Conservation (phyloP, 2,797 vertebrate species). For the Rhinella marina region DNA sequence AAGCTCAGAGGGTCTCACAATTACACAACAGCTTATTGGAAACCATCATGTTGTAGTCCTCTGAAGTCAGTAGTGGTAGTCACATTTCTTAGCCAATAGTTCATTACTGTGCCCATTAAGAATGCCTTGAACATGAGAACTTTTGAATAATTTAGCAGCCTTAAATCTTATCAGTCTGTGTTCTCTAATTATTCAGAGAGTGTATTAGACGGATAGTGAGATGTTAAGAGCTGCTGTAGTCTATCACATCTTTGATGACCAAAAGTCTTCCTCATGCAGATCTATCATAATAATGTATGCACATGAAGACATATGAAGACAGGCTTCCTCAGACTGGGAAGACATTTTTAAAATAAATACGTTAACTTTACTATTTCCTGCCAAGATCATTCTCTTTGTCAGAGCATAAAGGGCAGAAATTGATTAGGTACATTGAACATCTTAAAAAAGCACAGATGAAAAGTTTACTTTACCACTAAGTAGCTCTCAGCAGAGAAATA, state of each 20-base stretch:
- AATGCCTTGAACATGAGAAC: constrained; percentile 54
- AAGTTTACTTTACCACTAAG: constrained; percentile 36
- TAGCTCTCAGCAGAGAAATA: constrained; percentile 53
- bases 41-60: constrained; percentile 51
- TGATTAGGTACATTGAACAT: constrained; percentile 37
- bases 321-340: not conserved
- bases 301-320: constrained; percentile 31
- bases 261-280: not conserved
- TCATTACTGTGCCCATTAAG: constrained; percentile 54
- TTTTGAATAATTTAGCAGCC: constrained; percentile 58
- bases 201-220: constrained; percentile 3
- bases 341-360: constrained; percentile 3
- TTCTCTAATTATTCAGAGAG: constrained; percentile 57
- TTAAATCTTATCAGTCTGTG: constrained; percentile 51
- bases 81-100: constrained; percentile 46
- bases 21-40: constrained; percentile 59
- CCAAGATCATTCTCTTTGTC: constrained; percentile 15
- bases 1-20: constrained; percentile 59
- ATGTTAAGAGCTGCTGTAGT: not conserved
- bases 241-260: constrained; percentile 22
- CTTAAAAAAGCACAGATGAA: constrained; percentile 21
- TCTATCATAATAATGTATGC: constrained; percentile 8
- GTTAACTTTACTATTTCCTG: constrained; percentile 21
- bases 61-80: constrained; percentile 31
- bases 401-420: constrained; percentile 25